These are phyloP conservation scores for Apamea monoglypha DNA, from an alignment of 2,888 invertebrate genomes.

Conservation along the genomic window DNA sequence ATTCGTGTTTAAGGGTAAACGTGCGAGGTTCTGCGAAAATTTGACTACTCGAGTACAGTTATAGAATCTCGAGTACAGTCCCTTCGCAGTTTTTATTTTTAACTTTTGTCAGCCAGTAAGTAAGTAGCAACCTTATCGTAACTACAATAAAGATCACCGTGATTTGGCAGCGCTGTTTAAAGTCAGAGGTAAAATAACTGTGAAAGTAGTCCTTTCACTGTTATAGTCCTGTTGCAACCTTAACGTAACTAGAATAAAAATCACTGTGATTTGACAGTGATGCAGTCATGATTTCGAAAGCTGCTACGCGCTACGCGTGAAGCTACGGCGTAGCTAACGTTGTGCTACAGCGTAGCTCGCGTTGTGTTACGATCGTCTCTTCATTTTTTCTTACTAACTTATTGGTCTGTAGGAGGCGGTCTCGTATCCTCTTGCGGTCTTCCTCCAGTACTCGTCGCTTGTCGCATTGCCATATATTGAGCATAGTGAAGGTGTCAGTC, in stretches of 20 bases:
- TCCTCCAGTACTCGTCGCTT: constrained; percentile 93
- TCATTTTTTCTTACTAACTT: constrained; percentile 73
- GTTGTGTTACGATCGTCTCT: neutral
- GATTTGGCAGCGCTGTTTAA: neutral
- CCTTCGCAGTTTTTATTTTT: neutral
- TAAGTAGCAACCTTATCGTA: neutral
- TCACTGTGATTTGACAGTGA: neutral
- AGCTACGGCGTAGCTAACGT: neutral
- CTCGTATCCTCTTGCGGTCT: constrained; percentile 93
- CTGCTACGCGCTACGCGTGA: neutral
- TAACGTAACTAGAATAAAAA: neutral
- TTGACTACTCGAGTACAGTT: neutral
- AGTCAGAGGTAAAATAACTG: neutral
- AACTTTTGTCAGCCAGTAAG: neutral
- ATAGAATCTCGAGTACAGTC: neutral
- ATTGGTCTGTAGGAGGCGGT: constrained; percentile 92
- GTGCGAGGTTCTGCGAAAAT: neutral
- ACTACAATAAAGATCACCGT: neutral
- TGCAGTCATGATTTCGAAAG: neutral
- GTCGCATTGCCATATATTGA: constrained; percentile 94
- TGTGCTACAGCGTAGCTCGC: neutral
- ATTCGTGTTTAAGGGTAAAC: neutral
- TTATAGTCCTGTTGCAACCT: too few species aligned
- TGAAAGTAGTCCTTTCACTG: too few species aligned
- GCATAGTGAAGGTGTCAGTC: constrained; percentile 94